These are phyloP conservation scores for Hoplodrina ambigua DNA, from an alignment of 2,888 invertebrate genomes.

Conservation along the genomic window DNA sequence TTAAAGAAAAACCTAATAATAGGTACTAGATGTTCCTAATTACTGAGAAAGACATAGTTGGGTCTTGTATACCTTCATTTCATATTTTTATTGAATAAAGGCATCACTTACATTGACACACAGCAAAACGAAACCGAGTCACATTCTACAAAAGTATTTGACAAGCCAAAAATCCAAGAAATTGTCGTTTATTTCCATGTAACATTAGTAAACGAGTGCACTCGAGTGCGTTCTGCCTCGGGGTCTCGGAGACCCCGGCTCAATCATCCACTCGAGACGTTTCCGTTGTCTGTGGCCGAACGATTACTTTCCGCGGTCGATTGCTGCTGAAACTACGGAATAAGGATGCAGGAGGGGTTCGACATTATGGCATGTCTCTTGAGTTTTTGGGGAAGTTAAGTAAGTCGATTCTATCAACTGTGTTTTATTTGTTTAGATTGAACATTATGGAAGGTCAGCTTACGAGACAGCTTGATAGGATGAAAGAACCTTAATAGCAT, in stretches of 20 bases:
- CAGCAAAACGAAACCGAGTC: not conserved
- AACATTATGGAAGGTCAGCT: no score
- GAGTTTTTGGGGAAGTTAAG: conserved; percentile 2
- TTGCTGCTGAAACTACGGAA: conserved; percentile 42
- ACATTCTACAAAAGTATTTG: not conserved
- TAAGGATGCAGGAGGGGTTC: conserved; percentile 32
- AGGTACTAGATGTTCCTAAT: no score
- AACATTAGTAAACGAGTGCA: conserved; percentile 58
- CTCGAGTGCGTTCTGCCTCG: conserved; percentile 67
- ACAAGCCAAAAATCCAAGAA: conserved; percentile 35
- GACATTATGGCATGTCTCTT: conserved; percentile 29
- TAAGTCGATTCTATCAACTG: conserved; percentile 1
- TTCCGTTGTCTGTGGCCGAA: conserved; percentile 79
- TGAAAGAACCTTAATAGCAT: no score
- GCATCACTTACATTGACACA: not conserved
- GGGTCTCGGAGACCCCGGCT: conserved; percentile 75
- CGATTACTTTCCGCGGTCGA: conserved; percentile 66
- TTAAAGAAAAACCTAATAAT: no score
- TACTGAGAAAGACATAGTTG: no score
- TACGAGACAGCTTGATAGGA: no score
- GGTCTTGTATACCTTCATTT: no score
- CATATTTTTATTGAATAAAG: no score
- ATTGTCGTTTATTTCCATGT: conserved; percentile 38
- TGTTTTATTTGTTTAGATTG: not conserved
- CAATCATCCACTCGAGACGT: conserved; percentile 89